Conservation (phyloP, 2,888 invertebrate genomes). For the Orthosia incerta region DNA sequence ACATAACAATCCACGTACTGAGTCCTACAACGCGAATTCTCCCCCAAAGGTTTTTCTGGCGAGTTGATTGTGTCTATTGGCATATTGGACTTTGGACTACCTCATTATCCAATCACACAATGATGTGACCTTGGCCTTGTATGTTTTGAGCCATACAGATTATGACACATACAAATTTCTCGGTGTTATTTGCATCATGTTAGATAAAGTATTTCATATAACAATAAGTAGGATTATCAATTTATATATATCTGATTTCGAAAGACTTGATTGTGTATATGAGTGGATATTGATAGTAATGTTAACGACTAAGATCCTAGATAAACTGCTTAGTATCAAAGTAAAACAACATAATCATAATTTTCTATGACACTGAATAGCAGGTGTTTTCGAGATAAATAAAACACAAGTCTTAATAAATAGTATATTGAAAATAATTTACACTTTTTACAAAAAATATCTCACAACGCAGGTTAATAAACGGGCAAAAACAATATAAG, state of each 20-base stretch:
- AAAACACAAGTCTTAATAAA: neutral
- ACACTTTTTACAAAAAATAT: neutral
- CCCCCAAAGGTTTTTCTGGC: neutral
- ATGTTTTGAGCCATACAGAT: neutral
- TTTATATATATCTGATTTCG: neutral
- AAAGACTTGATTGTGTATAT: neutral
- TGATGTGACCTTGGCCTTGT: constrained; percentile 4
- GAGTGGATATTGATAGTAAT: neutral
- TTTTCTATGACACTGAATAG: too few species aligned
- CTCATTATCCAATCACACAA: neutral
- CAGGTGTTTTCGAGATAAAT: neutral
- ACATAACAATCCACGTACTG: too few species aligned
- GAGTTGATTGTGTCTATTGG: neutral
- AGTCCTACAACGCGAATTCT: neutral
- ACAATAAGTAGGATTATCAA: neutral
- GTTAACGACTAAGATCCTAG: neutral
- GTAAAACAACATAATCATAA: neutral
- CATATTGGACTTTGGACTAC: neutral
- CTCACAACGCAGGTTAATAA: neutral
- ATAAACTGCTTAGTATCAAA: neutral
- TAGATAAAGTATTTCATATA: neutral
- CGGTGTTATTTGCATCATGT: neutral
- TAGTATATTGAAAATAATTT: neutral
- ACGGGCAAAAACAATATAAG: neutral
- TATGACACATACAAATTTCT: neutral